phyloP scores from a whole-genome alignment of 1,140 invertebrate species.

The Tetramorium alpestre region DNA sequence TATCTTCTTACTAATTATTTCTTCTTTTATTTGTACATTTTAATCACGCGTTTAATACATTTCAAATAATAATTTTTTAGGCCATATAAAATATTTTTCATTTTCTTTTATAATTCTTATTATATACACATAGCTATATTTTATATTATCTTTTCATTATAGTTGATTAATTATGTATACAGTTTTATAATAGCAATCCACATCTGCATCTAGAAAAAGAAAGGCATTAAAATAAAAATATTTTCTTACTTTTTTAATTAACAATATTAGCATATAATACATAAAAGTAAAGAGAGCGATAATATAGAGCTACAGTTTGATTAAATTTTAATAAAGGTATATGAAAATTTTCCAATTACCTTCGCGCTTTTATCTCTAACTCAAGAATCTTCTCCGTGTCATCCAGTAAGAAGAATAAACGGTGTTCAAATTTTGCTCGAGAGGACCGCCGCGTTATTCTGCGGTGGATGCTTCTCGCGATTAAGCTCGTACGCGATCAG shows the following conservation, averaged over 20 bases:
- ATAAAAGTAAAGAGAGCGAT: background rate
- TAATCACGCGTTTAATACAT: background rate
- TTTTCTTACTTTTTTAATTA: background rate
- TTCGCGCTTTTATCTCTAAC: background rate
- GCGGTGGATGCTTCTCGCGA: conserved; percentile 33
- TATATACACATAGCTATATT: background rate
- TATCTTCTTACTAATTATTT: background rate
- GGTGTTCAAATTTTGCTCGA: conserved; percentile 7
- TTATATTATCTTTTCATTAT: background rate
- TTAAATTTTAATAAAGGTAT: background rate
- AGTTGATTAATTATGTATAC: background rate
- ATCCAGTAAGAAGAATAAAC: background rate
- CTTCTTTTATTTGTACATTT: background rate
- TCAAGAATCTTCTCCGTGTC: background rate
- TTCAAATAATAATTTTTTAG: background rate
- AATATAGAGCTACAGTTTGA: background rate
- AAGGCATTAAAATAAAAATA: background rate
- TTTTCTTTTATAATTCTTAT: background rate
- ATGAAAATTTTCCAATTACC: background rate
- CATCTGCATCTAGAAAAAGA: background rate
- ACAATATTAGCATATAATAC: background rate
- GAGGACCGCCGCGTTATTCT: conserved; percentile 22
- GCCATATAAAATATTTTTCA: background rate
- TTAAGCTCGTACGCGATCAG: conserved; percentile 54
- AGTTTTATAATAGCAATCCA: background rate